Evolutionary conservation across 2,797 vertebrate genomes (phyloP), one percentile per base, ranked within the genome.

Genomic region (Eulemur albifrons): DNA sequence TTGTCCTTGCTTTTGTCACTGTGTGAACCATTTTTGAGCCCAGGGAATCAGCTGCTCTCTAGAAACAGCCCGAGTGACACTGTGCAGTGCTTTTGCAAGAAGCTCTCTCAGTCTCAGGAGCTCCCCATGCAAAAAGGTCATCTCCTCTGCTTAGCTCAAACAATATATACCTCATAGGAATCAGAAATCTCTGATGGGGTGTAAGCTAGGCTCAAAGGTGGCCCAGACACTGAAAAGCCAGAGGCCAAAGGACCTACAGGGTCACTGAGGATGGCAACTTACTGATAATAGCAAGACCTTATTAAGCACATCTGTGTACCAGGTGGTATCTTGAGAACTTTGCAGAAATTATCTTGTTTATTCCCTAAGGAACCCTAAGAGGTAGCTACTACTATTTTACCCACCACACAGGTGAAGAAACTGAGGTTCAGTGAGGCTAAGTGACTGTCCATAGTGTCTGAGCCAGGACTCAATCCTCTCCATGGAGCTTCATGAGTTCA

Each of bases 1-100:
- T 90, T 93, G 50, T 94, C 57, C 52, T 23, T 30, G 88, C 73
- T 77, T 93, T 70, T 90, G 57, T 82, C 40, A 92, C 38, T 72
- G 30, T 73, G 21, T 92, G 72, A 84, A 90, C 38, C 65, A 70
- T 61, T 67, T 94, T 87, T 1, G 5, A 15, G 20, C n/a, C 43
- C 73, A 90, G 18, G 48, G 35, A 93, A 50, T 94, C 27, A 83
- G 45, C 50, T 90, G 8, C 61, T 86, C 5, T 90, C 57, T 70
- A 87, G 50, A 88, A 86, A 69, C 25, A 67, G 35, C 52, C 70
- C 17, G 10, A 20, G 27, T 67, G 40, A 85, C 77, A 32, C 0
- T 18, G 30, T 27, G 10, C 7, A 52, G 18, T 67, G 17, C 45
- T 91, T 92, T 83, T 85, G 13, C 20, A 87, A 32, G 52, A 87